Percentiles rank a stretch among this genome's conserved stretches.
Evolutionary conservation across 2,888 invertebrate genomes (phyloP).

Genomic region (Epinotia brunnichana): DNA sequence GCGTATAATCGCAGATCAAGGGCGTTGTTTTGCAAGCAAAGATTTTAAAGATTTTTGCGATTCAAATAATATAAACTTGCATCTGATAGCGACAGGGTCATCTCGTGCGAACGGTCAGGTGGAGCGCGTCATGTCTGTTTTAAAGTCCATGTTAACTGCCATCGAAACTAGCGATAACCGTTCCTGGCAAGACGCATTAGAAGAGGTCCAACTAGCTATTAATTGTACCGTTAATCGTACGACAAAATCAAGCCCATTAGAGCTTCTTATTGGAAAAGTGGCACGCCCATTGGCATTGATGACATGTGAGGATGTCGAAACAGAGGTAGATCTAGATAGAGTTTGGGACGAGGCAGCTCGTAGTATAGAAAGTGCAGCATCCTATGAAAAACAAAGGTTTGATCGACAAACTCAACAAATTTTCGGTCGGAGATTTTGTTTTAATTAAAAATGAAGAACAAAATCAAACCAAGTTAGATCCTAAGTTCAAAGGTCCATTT

Average conservation of each 20-base stretch:
- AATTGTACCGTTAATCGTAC: too few relatives aligned
- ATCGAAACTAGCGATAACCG: too few relatives aligned
- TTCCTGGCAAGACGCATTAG: too few relatives aligned
- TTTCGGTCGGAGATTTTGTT: slow-evolving; percentile 47
- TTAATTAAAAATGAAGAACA: slow-evolving; percentile 46
- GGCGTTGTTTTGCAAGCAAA: slow-evolving; percentile 42
- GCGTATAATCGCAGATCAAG: slow-evolving; percentile 47
- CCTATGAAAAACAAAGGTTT: slow-evolving; percentile 44
- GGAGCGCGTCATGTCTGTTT: slow-evolving; percentile 32
- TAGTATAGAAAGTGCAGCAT: slow-evolving; percentile 37
- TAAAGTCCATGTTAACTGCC: too few relatives aligned
- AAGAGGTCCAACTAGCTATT: too few relatives aligned
- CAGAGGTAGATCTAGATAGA: too few relatives aligned
- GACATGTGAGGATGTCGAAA: too few relatives aligned
- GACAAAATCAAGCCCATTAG: too few relatives aligned
- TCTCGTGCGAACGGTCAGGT: slow-evolving; percentile 47
- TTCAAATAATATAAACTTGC: slow-evolving; percentile 41
- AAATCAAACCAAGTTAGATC: slow-evolving; percentile 48
- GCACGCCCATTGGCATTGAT: too few relatives aligned
- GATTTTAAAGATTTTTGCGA: slow-evolving; percentile 46
- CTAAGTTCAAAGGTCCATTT: slow-evolving; percentile 48
- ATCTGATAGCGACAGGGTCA: slow-evolving; percentile 45
- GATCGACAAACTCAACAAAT: slow-evolving; percentile 29
- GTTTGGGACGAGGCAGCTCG: slow-evolving; percentile 17
- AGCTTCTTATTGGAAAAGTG: too few relatives aligned